Conservation (phyloP, 1,140 invertebrate species). For the Holotrichia oblita region DNA sequence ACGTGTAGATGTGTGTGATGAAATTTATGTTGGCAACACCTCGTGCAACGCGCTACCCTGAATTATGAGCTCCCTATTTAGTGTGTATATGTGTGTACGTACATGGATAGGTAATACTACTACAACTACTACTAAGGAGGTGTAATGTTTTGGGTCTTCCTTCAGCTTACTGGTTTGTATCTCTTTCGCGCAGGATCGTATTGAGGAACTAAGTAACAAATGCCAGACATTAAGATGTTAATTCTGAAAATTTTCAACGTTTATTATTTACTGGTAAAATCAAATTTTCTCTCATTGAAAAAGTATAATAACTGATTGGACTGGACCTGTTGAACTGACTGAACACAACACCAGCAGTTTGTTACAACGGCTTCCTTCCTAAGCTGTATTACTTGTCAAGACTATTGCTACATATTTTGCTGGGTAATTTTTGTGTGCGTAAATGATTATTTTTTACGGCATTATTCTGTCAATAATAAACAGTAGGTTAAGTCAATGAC, state of each 20-base stretch:
- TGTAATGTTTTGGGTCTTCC: constrained; percentile 18
- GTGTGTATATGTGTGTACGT: background rate
- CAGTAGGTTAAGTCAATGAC: too few species aligned
- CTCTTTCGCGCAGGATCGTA: constrained; percentile 18
- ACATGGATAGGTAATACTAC: background rate
- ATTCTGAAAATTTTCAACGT: too few species aligned
- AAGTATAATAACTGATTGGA: background rate
- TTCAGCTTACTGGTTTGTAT: background rate
- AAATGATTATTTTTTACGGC: too few species aligned
- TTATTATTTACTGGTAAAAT: too few species aligned
- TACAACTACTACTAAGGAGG: background rate
- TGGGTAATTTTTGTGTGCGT: too few species aligned
- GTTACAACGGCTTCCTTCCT: too few species aligned
- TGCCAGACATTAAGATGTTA: background rate
- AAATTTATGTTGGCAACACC: constrained; percentile 36
- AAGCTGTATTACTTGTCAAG: background rate
- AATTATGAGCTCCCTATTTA: constrained; percentile 9
- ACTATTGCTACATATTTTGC: too few species aligned
- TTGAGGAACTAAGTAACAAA: background rate
- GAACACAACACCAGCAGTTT: too few species aligned
- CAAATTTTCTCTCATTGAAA: too few species aligned
- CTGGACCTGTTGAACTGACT: too few species aligned
- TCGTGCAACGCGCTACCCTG: background rate
- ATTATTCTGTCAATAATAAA: too few species aligned
- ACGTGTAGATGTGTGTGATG: constrained; percentile 33